Conservation (phyloP, 2,888 invertebrate species). For the Seladonia tumulorum region DNA sequence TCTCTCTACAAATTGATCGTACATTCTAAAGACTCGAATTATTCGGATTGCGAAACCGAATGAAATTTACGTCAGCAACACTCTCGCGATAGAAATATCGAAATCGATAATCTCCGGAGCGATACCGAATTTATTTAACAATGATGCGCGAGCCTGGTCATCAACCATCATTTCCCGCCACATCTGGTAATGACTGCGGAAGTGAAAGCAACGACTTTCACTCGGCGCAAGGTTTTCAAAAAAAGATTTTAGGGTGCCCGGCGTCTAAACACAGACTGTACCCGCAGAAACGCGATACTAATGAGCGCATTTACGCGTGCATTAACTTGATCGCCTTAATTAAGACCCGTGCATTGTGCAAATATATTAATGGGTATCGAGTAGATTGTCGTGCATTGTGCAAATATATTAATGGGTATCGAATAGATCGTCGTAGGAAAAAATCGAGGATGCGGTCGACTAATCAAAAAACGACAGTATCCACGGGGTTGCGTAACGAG, state of each 20-base stretch:
- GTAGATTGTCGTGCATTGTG: neutral
- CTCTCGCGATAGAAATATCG: too few species aligned
- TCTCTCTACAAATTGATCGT: neutral
- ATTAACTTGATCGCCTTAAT: neutral
- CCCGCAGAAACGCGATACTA: neutral
- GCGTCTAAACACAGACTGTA: neutral
- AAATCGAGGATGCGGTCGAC: too few species aligned
- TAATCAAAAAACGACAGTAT: neutral
- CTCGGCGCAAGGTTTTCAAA: slow-evolving; percentile 20
- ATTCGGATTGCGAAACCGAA: neutral
- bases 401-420: neutral
- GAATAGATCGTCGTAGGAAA: neutral
- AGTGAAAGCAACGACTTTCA: slow-evolving; percentile 31
- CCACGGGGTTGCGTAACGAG: too few species aligned
- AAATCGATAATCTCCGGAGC: too few species aligned
- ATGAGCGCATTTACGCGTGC: neutral
- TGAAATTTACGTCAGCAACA: neutral
- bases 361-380: neutral
- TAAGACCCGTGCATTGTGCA: neutral
- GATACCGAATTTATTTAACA: slow-evolving; percentile 15
- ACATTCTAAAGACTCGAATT: neutral
- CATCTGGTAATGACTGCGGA: slow-evolving; percentile 21
- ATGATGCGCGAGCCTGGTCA: slow-evolving; percentile 22
- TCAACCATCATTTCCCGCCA: slow-evolving; percentile 12
- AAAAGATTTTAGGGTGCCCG: slow-evolving; percentile 5